Conservation (phyloP, 2,888 invertebrate genomes). For the Pimpla rufipes region DNA sequence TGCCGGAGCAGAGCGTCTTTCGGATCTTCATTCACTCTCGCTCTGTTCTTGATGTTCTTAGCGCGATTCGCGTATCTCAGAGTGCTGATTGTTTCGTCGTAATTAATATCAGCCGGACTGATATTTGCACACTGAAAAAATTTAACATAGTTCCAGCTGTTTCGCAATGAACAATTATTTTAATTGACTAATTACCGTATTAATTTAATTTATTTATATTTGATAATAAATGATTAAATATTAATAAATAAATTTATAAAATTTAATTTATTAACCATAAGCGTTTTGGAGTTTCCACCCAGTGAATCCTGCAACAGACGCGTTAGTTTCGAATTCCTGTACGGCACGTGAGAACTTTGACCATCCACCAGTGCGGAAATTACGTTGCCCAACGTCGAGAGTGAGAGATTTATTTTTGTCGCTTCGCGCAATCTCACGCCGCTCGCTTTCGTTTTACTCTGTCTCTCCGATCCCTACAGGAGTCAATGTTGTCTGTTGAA, state of each 20-base stretch:
- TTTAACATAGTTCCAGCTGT: too few relatives aligned
- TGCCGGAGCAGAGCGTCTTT: conserved; percentile 98
- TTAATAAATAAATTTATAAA: too few relatives aligned
- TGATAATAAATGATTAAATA: too few relatives aligned
- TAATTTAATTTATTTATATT: too few relatives aligned
- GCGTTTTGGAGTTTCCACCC: conserved; percentile 98
- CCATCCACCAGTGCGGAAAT: conserved; percentile 99
- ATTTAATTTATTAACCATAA: conserved; percentile 92
- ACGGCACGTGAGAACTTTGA: conserved; percentile 98
- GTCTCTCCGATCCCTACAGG: conserved; percentile 96
- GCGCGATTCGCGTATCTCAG: conserved; percentile 98
- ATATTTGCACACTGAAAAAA: conserved; percentile 94
- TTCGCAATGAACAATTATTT: too few relatives aligned
- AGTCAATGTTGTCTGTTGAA: neutral
- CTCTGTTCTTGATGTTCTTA: conserved; percentile 98
- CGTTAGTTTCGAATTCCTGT: conserved; percentile 98
- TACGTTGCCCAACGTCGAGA: conserved; percentile 98
- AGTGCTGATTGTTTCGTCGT: conserved; percentile 98
- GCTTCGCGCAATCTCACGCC: conserved; percentile 98
- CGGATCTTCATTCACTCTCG: conserved; percentile 98
- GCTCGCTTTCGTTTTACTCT: conserved; percentile 98
- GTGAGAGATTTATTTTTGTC: conserved; percentile 98
- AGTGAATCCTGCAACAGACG: conserved; percentile 97
- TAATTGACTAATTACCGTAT: too few relatives aligned
- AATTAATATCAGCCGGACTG: conserved; percentile 98